A percentile compares a stretch with the other conserved stretches of the same genome.
Evolutionary conservation across 2,797 vertebrate genomes (phyloP).

Genomic region (Morelia viridis): DNA sequence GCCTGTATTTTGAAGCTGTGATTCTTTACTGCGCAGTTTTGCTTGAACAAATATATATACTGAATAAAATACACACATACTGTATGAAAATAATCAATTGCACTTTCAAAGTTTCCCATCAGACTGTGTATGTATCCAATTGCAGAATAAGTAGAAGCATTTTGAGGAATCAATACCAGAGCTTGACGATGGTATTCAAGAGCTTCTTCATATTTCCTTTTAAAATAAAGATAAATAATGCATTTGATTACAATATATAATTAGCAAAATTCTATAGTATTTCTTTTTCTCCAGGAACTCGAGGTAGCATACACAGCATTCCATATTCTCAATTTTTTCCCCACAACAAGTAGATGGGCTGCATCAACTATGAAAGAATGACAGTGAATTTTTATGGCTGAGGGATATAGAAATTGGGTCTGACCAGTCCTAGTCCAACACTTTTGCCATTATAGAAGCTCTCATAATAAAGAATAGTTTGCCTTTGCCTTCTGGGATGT

Average conservation of each 20-base stretch:
- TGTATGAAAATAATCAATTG: slow-evolving; percentile 98
- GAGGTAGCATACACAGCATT: background rate
- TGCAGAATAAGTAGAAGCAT: slow-evolving; percentile 96
- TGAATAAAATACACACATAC: slow-evolving; percentile 70
- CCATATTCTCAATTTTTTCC: background rate
- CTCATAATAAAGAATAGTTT: background rate
- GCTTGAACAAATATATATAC: background rate
- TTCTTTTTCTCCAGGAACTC: background rate
- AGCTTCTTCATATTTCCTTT: slow-evolving; percentile 95
- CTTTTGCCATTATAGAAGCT: background rate
- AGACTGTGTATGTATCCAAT: slow-evolving; percentile 98
- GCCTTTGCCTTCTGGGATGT: background rate
- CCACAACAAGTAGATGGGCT: background rate
- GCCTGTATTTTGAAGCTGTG: background rate
- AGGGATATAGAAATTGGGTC: background rate
- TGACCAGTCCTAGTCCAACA: background rate
- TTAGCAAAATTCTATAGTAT: background rate
- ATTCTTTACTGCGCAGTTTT: background rate
- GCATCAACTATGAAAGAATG: background rate
- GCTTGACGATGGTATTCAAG: slow-evolving; percentile 98
- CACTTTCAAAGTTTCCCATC: slow-evolving; percentile 97
- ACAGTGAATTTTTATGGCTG: background rate
- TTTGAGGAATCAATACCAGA: slow-evolving; percentile 93
- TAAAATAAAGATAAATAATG: slow-evolving; percentile 6
- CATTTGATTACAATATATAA: background rate